A percentile compares a stretch with the other conserved stretches of the same genome.
Conservation (phyloP, 2,888 invertebrate species). For the Mythimna albipuncta region DNA sequence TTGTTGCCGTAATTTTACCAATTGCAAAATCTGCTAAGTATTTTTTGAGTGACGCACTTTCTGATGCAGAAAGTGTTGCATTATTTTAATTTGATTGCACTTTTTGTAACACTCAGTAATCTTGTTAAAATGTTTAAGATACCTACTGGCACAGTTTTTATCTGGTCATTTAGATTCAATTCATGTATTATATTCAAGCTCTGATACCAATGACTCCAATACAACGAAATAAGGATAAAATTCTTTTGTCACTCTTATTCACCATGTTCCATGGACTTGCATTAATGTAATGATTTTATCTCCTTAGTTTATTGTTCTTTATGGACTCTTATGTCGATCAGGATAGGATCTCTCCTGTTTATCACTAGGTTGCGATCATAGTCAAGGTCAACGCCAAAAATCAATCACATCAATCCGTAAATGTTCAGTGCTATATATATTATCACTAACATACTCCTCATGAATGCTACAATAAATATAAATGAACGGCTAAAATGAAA, state of each 20-base stretch:
- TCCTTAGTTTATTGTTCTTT: neutral
- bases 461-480: neutral
- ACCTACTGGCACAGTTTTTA: constrained; percentile 26
- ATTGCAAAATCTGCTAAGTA: constrained; percentile 20
- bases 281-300: neutral
- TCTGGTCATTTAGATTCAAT: constrained; percentile 22
- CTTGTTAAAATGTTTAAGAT: neutral
- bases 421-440: no score
- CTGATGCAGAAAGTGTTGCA: constrained; percentile 9
- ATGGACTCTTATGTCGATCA: no score
- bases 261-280: neutral
- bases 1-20: neutral
- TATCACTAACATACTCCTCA: neutral
- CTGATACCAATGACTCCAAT: no score
- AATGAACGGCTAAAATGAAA: neutral
- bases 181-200: constrained; percentile 18
- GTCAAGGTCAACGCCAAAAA: neutral
- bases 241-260: neutral
- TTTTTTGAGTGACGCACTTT: constrained; percentile 21
- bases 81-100: constrained; percentile 27
- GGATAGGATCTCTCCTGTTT: neutral
- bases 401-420: neutral
- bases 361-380: neutral
- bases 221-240: constrained; percentile 19
- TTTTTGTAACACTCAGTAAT: neutral